Evolutionary conservation across 2,888 invertebrate genomes (phyloP).

Genomic region (Ommatoiulus sabulosus): DNA sequence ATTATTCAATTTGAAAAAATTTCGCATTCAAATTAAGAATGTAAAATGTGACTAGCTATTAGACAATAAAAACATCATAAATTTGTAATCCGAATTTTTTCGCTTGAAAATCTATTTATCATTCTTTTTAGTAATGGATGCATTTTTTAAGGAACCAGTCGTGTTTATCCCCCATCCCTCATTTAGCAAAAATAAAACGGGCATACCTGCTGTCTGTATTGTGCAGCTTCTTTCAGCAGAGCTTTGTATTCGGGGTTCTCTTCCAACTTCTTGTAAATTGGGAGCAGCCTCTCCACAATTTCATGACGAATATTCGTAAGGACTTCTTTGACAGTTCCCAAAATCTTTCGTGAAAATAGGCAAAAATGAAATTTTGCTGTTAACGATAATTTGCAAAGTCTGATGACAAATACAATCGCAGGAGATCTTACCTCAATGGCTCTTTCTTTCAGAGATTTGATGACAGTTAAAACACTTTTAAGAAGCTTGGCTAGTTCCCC

Average conservation of each 20-base stretch:
- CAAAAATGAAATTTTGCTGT: neutral
- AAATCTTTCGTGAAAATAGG: neutral
- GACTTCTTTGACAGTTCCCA: constrained; percentile 7
- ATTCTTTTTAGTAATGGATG: too few relatives aligned
- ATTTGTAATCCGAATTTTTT: too few relatives aligned
- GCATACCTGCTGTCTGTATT: constrained; percentile 39
- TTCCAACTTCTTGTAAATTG: neutral
- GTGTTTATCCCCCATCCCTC: too few relatives aligned
- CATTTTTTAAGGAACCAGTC: neutral
- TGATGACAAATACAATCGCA: neutral
- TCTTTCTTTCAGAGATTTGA: constrained; percentile 52
- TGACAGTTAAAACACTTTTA: constrained; percentile 53
- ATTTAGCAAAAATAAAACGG: neutral
- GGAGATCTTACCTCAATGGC: constrained; percentile 43
- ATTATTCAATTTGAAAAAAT: neutral
- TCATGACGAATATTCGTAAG: neutral
- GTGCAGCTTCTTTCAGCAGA: constrained; percentile 39
- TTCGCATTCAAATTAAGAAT: too few relatives aligned
- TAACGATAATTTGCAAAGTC: neutral
- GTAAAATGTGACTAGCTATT: too few relatives aligned
- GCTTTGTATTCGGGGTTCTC: constrained; percentile 49
- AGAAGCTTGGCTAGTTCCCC: constrained; percentile 45
- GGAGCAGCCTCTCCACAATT: neutral
- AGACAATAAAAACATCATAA: too few relatives aligned
- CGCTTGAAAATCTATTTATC: too few relatives aligned